Evolutionary conservation across 2,113 vertebrate species (phyloP).

Genomic region (Colaptes auratus): DNA sequence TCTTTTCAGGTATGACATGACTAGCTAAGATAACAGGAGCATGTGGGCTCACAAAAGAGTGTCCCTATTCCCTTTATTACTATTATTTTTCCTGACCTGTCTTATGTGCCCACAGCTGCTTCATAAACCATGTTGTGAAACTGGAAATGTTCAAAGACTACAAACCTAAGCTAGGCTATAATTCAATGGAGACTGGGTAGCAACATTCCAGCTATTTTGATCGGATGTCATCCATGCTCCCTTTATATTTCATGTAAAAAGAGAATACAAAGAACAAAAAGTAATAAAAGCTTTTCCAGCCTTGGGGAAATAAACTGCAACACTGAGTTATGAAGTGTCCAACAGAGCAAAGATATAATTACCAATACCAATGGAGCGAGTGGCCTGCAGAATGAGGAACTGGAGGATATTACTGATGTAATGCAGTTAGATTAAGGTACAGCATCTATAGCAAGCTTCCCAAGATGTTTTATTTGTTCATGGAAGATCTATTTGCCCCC

Average conservation of each 20-base stretch:
- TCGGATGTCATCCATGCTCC: neutral
- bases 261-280: neutral
- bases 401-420: neutral
- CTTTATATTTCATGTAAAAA: neutral
- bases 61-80: neutral
- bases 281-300: neutral
- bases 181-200: neutral
- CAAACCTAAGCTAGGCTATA: neutral
- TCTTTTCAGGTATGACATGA: neutral
- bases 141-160: neutral
- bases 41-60: neutral
- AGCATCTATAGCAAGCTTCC: neutral
- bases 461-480: neutral
- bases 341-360: neutral
- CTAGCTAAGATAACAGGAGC: neutral
- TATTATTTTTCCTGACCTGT: neutral
- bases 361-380: neutral
- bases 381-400: neutral
- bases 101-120: neutral
- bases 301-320: neutral
- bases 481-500: neutral
- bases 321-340: neutral
- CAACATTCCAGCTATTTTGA: neutral
- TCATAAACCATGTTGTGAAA: neutral
- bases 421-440: neutral